Base-by-base conservation (phyloP, 35 echinoderm and acorn worm species). In the Heliocidaris tuberculata region DNA sequence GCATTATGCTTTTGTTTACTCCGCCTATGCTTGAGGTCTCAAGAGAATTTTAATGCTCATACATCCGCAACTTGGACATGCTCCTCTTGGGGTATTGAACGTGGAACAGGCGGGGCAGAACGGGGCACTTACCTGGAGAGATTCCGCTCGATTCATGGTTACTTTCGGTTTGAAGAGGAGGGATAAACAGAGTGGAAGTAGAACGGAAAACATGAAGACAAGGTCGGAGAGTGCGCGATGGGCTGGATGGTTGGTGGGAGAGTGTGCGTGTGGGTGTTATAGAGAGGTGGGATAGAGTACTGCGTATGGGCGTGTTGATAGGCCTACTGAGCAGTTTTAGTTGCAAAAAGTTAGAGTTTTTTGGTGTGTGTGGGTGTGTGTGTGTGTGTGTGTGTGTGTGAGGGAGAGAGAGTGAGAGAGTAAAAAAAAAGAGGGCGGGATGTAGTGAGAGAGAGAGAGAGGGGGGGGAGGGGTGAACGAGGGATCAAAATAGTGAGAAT, bases 81-180 rank as follows among this genome's bases (percentile, higher is more conserved):
- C 65, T 78, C 21, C 65, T 78, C 7, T 78, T 24, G 19, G 27
- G 7, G 17, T n/a, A 78, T 24, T 24, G 21, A 78, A n/a, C 19
- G 65, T 78, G 65, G 4, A 78, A 24, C 65, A 27, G 21, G 19
- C 65, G 65, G 65, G 65, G 27, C 17, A 78, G 65, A 78, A n/a
- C 17, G 5, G 65, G 65, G 21, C 27, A 78, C 65, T 78, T 78
- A 78, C 65, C 6, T 2, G 3, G 27, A 78, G 65, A n/a, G 27
- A 27, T 78, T 78, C 65, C 65, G 65, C 65, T 78, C 65, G 65
- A 78, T 78, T n/a, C 65, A 78, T 78, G 65, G 65, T 78, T 78
- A 78, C 65, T 78, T 78, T 78, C 17, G 65, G 21, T 19, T 42
- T 78, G 65, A 78, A 78, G 65, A n/a, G 65, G 65, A 78, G 65